phyloP scores from a whole-genome alignment of 2,797 vertebrate genomes.

The Pyrocephalus nanus region DNA sequence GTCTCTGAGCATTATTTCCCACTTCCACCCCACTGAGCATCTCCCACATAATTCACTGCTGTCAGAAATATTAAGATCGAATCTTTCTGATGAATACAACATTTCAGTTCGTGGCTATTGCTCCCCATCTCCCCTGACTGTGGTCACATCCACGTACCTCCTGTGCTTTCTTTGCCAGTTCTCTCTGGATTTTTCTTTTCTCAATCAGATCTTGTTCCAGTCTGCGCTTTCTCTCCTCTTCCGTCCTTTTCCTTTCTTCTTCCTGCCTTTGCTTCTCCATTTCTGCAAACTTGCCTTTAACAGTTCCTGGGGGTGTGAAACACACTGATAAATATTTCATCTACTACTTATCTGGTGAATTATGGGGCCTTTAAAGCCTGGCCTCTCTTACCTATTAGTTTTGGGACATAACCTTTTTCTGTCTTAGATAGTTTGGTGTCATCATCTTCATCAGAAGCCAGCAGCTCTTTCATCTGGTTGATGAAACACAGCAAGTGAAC shows the following conservation, averaged over 20 bases:
- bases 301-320: slow-evolving; percentile 83
- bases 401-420: slow-evolving; percentile 97
- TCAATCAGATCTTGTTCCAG: slow-evolving; percentile 91
- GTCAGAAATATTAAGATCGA: background rate
- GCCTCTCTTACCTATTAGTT: slow-evolving; percentile 90
- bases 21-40: background rate
- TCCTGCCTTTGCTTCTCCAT: slow-evolving; percentile 98
- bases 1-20: background rate
- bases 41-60: background rate
- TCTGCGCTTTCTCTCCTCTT: slow-evolving; percentile 90
- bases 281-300: slow-evolving; percentile 97
- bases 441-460: slow-evolving; percentile 95
- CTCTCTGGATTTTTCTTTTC: slow-evolving; percentile 95
- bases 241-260: slow-evolving; percentile 88
- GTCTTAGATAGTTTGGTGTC: slow-evolving; percentile 84
- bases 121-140: background rate
- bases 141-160: slow-evolving; percentile 78
- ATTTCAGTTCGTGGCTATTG: background rate
- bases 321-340: background rate
- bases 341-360: background rate
- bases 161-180: slow-evolving; percentile 90
- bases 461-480: slow-evolving; percentile 93
- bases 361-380: background rate
- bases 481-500: slow-evolving; percentile 42
- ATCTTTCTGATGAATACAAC: background rate